Percentiles rank a stretch among this genome's conserved stretches.
Evolutionary conservation across 2,113 vertebrate species (phyloP).

Genomic region (Brachyhypopomus occidentalis): DNA sequence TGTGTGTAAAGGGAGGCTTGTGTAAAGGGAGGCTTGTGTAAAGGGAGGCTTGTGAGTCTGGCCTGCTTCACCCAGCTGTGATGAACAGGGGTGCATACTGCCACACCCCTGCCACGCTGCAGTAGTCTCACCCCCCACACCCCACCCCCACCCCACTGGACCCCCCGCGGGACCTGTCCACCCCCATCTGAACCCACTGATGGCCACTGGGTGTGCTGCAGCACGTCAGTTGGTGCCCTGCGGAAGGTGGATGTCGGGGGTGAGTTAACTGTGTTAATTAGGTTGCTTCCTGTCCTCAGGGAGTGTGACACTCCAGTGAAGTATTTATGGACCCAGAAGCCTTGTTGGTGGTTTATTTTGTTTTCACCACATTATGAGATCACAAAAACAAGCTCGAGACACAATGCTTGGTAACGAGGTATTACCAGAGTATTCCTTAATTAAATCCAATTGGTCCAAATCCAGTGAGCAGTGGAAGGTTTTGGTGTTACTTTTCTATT

Average conservation of each 20-base stretch:
- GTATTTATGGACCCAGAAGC: slow-evolving; percentile 37
- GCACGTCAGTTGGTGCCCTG: slow-evolving; percentile 8
- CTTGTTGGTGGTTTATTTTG: slow-evolving; percentile 6
- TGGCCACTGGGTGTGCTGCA: not conserved
- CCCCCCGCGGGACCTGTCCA: too few species aligned
- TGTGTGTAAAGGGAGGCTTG: too few species aligned
- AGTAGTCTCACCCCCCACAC: too few species aligned
- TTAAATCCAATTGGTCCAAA: not conserved
- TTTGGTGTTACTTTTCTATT: not conserved
- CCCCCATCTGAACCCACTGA: too few species aligned
- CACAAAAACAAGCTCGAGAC: slow-evolving; percentile 30
- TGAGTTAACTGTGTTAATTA: slow-evolving; percentile 41
- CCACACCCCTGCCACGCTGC: too few species aligned
- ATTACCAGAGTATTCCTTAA: too few species aligned
- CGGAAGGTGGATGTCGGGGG: slow-evolving; percentile 18
- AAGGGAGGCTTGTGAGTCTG: too few species aligned
- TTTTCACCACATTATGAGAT: slow-evolving; percentile 27
- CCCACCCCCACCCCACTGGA: too few species aligned
- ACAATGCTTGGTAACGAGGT: not conserved
- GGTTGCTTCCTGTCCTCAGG: slow-evolving; percentile 23
- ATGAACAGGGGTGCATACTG: too few species aligned
- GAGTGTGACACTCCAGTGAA: slow-evolving; percentile 29
- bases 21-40: too few species aligned
- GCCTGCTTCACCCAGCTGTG: too few species aligned
- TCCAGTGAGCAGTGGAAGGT: too few species aligned